Conservation (phyloP, 2,888 invertebrate genomes). For the Gerris lacustris region DNA sequence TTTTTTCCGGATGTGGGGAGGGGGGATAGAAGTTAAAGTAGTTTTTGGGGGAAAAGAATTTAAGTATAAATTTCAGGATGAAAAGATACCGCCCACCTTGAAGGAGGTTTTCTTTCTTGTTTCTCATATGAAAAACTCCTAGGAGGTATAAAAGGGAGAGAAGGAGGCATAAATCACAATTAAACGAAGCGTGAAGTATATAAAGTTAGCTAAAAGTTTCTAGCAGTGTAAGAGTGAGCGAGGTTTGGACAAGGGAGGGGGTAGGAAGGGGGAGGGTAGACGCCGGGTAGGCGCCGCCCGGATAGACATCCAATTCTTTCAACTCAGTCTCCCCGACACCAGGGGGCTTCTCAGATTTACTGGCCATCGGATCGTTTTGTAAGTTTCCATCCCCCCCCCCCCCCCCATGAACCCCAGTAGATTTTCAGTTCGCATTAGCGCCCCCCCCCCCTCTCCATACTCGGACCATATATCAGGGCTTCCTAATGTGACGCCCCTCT, state of each 20-base stretch:
- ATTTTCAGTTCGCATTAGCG: slow-evolving; percentile 7
- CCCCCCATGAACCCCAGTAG: neutral
- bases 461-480: neutral
- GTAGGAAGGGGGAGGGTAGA: neutral
- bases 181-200: slow-evolving; percentile 14
- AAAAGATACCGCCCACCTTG: too few species aligned
- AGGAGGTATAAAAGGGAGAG: neutral
- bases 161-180: slow-evolving; percentile 9
- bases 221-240: neutral
- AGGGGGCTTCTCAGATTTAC: slow-evolving; percentile 19
- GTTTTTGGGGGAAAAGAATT: too few species aligned
- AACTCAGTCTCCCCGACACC: neutral
- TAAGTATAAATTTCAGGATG: too few species aligned
- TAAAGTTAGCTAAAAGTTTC: slow-evolving; percentile 7
- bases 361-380: slow-evolving; percentile 24
- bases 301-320: neutral
- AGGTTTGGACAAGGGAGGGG: neutral
- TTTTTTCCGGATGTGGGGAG: too few species aligned
- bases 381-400: slow-evolving; percentile 17
- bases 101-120: neutral
- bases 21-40: too few species aligned
- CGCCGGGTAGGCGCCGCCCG: neutral
- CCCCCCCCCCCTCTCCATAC: neutral
- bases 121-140: neutral
- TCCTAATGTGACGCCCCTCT: slow-evolving; percentile 8